Percentiles rank a stretch among this genome's conserved stretches.
Evolutionary conservation across 2,888 invertebrate genomes (phyloP).

Genomic region (Adela reaumurella): DNA sequence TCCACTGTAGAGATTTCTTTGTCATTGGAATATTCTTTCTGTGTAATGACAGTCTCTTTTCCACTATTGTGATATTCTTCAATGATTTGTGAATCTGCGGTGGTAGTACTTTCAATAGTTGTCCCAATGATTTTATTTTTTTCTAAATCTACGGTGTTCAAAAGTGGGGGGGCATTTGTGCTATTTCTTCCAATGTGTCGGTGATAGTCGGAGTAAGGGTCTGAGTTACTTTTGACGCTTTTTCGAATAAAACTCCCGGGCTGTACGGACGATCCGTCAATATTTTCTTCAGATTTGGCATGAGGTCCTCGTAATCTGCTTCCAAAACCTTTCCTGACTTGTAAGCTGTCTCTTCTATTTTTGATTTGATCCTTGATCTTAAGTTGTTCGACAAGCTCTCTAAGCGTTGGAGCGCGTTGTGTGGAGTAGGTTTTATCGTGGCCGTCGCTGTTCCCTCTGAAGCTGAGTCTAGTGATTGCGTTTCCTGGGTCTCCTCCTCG

Average conservation of each 20-base stretch:
- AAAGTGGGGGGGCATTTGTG: conserved; percentile 39
- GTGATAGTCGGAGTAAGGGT: conserved; percentile 35
- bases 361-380: conserved; percentile 29
- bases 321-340: conserved; percentile 33
- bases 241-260: conserved; percentile 29
- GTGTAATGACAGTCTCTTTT: too few relatives aligned
- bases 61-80: too few relatives aligned
- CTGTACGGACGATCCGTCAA: conserved; percentile 25
- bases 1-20: too few relatives aligned
- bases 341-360: conserved; percentile 34
- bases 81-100: too few relatives aligned
- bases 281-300: conserved; percentile 22
- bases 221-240: conserved; percentile 28
- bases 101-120: too few relatives aligned
- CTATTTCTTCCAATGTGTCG: conserved; percentile 37
- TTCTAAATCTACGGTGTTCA: too few relatives aligned
- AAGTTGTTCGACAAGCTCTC: conserved; percentile 19
- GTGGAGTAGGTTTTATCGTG: conserved; percentile 16
- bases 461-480: not conserved
- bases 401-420: conserved; percentile 14
- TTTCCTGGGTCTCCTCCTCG: conserved; percentile 19
- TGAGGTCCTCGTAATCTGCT: conserved; percentile 29
- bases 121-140: too few relatives aligned
- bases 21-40: too few relatives aligned
- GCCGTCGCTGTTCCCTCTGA: not conserved